Base-by-base conservation (phyloP, 2,888 invertebrate genomes). In the Malthinus seriepunctatus region DNA sequence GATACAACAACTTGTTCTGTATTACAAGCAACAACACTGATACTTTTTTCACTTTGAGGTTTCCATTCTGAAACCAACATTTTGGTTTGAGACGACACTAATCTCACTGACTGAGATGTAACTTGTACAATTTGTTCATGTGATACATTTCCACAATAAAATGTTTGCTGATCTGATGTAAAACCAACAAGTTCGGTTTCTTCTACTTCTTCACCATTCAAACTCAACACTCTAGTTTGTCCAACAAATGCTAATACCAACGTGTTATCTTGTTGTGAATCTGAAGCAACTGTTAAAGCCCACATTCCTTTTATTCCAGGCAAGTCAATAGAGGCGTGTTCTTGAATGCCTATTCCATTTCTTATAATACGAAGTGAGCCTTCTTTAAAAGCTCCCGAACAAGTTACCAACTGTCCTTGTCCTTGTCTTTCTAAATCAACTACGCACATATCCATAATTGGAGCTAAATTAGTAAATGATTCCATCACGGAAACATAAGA, bases 291-390 rank as follows among this genome's bases (percentile, higher is more conserved):
- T 72, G 88, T 87, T n/a, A 98, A 81, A 0, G 97, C 93, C 97
- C 97, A 97, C 87, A 98, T 95, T 63, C 97, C 97, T 81, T 97
- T 97, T 64, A 98, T 97, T 51, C 97, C 97, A 4, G 94, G 91
- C 68, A 98, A 82, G 81, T 99, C 99, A 65, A 99, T 97, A 47
- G 93, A 94, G 0, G 98, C 98, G 76, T 96, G 94, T 78, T 98
- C 98, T 68, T 97, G 96, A 60, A 98, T 97, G 2, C 99, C 99
- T 72, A 99, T 99, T 3, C 99, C 99, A 79, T 98, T 99, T 66
- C 98, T 86, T 65, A 99, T 98, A 60, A 99, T 95, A 51, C 98
- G 85, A 33, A 99, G 81, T 0, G 97, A 97, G 0, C 99, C 99
- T 82, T 98, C 97, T 79, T 98, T 99, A 77, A 91, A 97, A 2